Percentiles rank a stretch among this genome's conserved stretches.
phyloP scores from a whole-genome alignment of 1,140 invertebrate genomes.

The Penaeus vannamei region DNA sequence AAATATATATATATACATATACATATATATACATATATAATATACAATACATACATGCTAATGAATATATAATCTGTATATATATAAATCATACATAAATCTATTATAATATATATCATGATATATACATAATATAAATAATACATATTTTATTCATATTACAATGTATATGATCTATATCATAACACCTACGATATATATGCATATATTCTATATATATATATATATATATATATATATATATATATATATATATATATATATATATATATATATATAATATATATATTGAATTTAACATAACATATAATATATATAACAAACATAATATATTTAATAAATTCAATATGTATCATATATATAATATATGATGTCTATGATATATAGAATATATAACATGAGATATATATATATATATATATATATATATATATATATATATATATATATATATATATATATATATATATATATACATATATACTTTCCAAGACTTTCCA shows the following conservation, averaged over 20 bases:
- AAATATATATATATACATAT: background rate
- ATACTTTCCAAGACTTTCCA: no score
- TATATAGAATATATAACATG: slow-evolving; percentile 8
- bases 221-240: background rate
- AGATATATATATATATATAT: background rate
- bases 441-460: slow-evolving; percentile 24
- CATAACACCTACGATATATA: background rate
- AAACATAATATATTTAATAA: background rate
- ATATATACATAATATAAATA: background rate
- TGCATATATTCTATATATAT: background rate
- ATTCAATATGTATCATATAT: background rate
- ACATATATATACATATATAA: background rate
- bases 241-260: slow-evolving; percentile 29
- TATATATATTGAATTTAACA: slow-evolving; percentile 28
- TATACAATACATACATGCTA: background rate
- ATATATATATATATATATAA: slow-evolving; percentile 33
- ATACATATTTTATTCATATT: background rate
- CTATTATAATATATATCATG: background rate
- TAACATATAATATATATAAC: slow-evolving; percentile 5
- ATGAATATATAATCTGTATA: slow-evolving; percentile 20
- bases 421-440: background rate
- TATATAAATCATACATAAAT: slow-evolving; percentile 10
- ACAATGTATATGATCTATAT: slow-evolving; percentile 9
- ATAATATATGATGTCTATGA: no score
- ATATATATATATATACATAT: background rate